These are phyloP conservation scores for Capitella teleta DNA, from an alignment of 1,140 invertebrate species.

Conservation along the genomic window DNA sequence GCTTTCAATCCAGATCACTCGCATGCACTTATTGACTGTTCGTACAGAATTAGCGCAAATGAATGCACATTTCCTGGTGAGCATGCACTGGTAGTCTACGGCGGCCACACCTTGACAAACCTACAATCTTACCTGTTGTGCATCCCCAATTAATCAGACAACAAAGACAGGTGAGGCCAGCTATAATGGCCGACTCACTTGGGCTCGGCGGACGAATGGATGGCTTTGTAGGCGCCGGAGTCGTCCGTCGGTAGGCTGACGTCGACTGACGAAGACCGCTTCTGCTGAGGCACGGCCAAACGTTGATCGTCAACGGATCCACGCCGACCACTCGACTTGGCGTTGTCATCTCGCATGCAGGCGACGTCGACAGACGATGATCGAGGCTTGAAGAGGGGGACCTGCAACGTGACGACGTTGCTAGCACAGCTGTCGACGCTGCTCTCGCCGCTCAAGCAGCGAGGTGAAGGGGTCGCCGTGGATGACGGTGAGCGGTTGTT, in stretches of 20 bases:
- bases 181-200: too few species aligned
- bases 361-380: constrained; percentile 33
- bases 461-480: neutral
- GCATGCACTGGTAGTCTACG: too few species aligned
- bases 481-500: neutral
- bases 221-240: constrained; percentile 59
- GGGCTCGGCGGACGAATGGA: too few species aligned
- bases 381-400: constrained; percentile 28
- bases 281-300: constrained; percentile 19
- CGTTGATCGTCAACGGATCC: constrained; percentile 10
- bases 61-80: too few species aligned
- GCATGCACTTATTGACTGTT: too few species aligned
- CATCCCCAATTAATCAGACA: too few species aligned
- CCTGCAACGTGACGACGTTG: constrained; percentile 28
- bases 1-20: too few species aligned
- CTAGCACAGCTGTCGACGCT: constrained; percentile 9
- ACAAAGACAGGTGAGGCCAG: too few species aligned
- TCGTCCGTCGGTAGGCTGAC: constrained; percentile 75
- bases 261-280: constrained; percentile 75
- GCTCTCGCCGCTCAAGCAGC: neutral
- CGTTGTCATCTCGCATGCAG: constrained; percentile 11
- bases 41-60: too few species aligned
- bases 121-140: too few species aligned
- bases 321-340: constrained; percentile 14
- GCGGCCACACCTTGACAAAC: too few species aligned